Evolutionary conservation across 1,140 invertebrate species (phyloP), one percentile per base, ranked within the genome.

Genomic region (Platorchestia sp.): DNA sequence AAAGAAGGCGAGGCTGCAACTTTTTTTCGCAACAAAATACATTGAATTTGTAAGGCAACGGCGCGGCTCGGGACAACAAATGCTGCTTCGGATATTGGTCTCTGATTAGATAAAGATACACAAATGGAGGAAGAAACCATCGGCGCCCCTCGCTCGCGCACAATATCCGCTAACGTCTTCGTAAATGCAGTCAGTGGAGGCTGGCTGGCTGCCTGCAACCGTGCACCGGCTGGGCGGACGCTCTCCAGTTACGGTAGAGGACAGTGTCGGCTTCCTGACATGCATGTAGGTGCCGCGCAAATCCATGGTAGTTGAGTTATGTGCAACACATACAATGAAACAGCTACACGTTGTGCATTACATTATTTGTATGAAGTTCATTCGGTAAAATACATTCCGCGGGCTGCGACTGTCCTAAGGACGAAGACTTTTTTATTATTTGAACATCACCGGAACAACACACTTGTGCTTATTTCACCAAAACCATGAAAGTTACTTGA

Each of bases 91-190:
- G 91, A 93, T 93, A 93, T 93, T 93, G 91, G 91, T 93, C 91
- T 93, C 91, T 93, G 91, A 93, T 93, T 93, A 93, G 91, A 93
- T 93, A 93, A 93, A 93, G 91, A 93, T 93, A 93, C 91, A 93
- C 91, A 93, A 93, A 93, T 93, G 91, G 91, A 93, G 47, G 41
- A 93, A 93, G 91, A 93, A 93, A 93, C 91, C 91, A 93, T 93
- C 45, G 43, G 43, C 91, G 91, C 45, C 45, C 45, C 91, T 93
- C 91, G 91, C 43, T 93, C 91, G 22, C 91, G 91, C 45, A 93
- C 91, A 93, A 93, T 93, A 93, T 93, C 91, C 91, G 45, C 91
- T 44, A 45, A 47, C 91, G 91, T 44, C 45, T 44, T 93, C 91
- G 91, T 93, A 45, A 93, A 93, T 45, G 91, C 44, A 44, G 45